Evolutionary conservation across 2,113 vertebrate species (phyloP), one percentile per base, ranked within the genome.

Genomic region (Coryphaenoides rupestris): DNA sequence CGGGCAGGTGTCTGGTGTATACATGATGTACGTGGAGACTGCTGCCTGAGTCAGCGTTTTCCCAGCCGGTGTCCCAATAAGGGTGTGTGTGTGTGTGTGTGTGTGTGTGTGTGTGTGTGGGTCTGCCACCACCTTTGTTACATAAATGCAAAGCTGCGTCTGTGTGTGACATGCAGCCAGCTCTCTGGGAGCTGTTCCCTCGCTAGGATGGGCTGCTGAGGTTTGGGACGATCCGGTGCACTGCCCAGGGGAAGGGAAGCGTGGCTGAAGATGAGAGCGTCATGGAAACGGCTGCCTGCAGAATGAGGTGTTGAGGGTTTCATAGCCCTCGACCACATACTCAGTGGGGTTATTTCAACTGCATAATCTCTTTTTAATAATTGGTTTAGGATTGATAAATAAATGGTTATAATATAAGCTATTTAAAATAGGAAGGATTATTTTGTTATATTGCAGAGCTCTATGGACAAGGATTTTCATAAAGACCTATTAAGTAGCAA

Each of bases 221-320:
- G 33, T 40, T 7, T 2, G 33, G 33, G 33, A 7, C 33, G 33
- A 40, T 40, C 9, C 13, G 13, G 33, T 7, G 33, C 33, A 40
- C 16, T 19, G 57, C 23, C 22, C 23, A 58, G 21, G 46, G 49
- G 45, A 54, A 15, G 59, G 53, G 57, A 45, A 55, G 63, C 71
- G 63, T n/a, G n/a, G 67, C 76, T 62, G 45, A 75, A 56, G 58
- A 1, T 67, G 16, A 47, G 13, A 73, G 69, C 79, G 66, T 68
- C 73, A 77, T 76, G 59, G 65, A 61, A 78, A 80, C 69, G 58
- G 62, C 55, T 69, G 65, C 45, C n/a, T 63, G 26, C 23, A 26
- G 49, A 40, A 59, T 66, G 68, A 79, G 62, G 46, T 47, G 10
- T 50, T 50, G 15, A 40, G 33, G 33, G 33, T 12, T 40, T 40